Evolutionary conservation across 2,888 invertebrate species (phyloP).

Genomic region (Orgyia antiqua): DNA sequence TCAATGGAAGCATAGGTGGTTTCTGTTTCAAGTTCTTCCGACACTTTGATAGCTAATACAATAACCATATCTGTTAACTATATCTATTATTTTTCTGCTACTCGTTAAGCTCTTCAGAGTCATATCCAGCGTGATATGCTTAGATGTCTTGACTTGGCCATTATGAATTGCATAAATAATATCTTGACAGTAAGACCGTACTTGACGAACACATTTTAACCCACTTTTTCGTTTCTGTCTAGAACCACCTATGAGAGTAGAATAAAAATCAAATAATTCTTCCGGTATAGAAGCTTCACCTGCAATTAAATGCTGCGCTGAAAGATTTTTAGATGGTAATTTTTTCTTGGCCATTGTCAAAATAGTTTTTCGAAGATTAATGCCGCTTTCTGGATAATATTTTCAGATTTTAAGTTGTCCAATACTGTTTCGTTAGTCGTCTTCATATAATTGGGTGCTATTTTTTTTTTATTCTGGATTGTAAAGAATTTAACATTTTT

Average conservation of each 20-base stretch:
- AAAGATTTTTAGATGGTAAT: conserved; percentile 6
- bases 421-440: too few relatives aligned
- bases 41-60: conserved; percentile 1
- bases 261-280: conserved; percentile 17
- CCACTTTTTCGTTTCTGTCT: conserved; percentile 15
- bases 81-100: conserved; percentile 7
- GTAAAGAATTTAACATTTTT: too few relatives aligned
- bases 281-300: conserved; percentile 16
- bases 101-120: conserved; percentile 6
- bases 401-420: too few relatives aligned
- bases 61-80: conserved; percentile 1
- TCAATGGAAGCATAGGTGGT: conserved; percentile 1
- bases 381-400: too few relatives aligned
- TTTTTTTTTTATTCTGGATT: too few relatives aligned
- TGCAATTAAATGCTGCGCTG: conserved; percentile 15
- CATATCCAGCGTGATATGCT: conserved; percentile 1
- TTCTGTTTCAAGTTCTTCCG: conserved; percentile 1
- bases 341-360: conserved; percentile 18
- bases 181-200: conserved; percentile 9
- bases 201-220: conserved; percentile 15
- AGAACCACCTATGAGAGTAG: conserved; percentile 13
- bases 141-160: neutral
- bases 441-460: too few relatives aligned
- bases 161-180: conserved; percentile 1
- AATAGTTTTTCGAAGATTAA: too few relatives aligned